Base-by-base conservation (phyloP, 2,797 vertebrate genomes). In the Pangasius sanitwongsei region DNA sequence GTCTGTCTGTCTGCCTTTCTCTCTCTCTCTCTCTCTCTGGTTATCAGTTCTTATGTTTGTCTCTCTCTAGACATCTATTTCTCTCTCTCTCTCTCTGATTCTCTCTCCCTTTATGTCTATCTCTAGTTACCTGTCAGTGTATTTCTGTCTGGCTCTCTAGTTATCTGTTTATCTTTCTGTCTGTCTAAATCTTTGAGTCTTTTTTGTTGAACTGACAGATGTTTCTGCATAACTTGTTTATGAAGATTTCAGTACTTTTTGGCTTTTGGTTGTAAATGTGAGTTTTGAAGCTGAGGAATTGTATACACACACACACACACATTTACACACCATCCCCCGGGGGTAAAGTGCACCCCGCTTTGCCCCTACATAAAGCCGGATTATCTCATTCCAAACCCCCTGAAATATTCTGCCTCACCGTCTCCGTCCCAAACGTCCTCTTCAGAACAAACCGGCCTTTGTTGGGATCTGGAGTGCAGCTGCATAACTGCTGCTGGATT, bases 391-490 rank as follows among this genome's bases (percentile, higher is more conserved):
- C 87, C 87, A 85, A 91, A 93, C 86, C 86, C 90, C 89, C 87
- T 57, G 72, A 87, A 90, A 86, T 83, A 91, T 87, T 80, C 87
- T 61, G 80, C 83, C 88, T 89, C 86, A 85, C 87, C 90, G 86
- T 85, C 87, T 87, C 86, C 87, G 81, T 90, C 91, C 89, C 84
- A 69, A 91, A 89, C 86, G 87, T 88, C 89, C 50, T 78, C 87
- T 86, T 84, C 77, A 92, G 94, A 95, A 96, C 95, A 97, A 94
- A 93, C 91, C 89, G 89, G 89, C 94, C 93, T 95, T 96, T 96
- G 95, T 96, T 94, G 90, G 85, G 87, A 91, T 91, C 94, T 93
- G 92, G 93, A 93, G 93, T 93, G 93, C 95, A 96, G 95, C 96
- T 96, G 95, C 92, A 86, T 89, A 89, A 93, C 92, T 92, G 87